A percentile compares a stretch with the other conserved stretches of the same genome.
Conservation (phyloP, 2,113 vertebrate genomes). For the Dicerorhinus sumatrensis region DNA sequence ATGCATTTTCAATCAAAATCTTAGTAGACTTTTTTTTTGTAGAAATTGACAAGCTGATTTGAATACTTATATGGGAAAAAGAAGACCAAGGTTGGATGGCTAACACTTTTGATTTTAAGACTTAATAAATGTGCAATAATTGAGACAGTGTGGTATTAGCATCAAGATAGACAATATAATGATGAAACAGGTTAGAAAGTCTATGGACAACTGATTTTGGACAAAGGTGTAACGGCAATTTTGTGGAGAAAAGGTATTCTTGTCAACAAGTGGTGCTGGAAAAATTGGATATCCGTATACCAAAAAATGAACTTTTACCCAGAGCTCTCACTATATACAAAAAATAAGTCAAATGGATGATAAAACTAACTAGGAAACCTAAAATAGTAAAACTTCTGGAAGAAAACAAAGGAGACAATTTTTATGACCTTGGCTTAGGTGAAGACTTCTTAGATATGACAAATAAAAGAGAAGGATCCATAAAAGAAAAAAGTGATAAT, state of each 20-base stretch:
- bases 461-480: not conserved
- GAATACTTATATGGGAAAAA: not conserved
- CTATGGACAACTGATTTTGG: not conserved
- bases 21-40: not conserved
- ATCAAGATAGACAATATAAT: not conserved
- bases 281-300: not conserved
- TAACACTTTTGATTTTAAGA: not conserved
- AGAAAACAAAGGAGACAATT: not conserved
- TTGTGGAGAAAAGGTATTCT: not conserved
- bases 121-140: not conserved
- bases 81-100: not conserved
- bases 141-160: not conserved
- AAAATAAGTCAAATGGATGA: slow-evolving; percentile 5
- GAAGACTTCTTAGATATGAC: not conserved
- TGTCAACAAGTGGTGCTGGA: not conserved
- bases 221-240: not conserved
- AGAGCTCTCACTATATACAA: not conserved
- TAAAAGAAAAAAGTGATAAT: not conserved
- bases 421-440: not conserved
- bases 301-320: not conserved
- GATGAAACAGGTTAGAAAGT: not conserved
- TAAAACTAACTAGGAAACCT: not conserved
- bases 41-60: not conserved
- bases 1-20: not conserved
- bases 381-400: not conserved